phyloP scores from a whole-genome alignment of 2,888 invertebrate genomes.

The Nycteola revayana region DNA sequence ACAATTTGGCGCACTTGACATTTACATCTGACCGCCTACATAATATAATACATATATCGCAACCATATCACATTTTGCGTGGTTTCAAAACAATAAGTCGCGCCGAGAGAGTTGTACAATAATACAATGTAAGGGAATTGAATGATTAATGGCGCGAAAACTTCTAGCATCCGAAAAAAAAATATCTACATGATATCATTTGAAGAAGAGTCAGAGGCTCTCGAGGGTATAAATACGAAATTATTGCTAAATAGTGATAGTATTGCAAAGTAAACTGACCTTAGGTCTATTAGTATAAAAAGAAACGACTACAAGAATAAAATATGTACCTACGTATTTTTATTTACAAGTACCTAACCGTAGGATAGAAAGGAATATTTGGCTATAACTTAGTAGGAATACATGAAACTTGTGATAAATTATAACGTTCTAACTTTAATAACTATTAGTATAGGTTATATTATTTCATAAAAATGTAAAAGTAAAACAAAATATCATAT shows the following conservation, averaged over 20 bases:
- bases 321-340: slow-evolving; percentile 52
- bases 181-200: slow-evolving; percentile 30
- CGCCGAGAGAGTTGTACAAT: slow-evolving; percentile 19
- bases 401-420: slow-evolving; percentile 57
- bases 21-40: no score
- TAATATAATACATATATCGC: slow-evolving; percentile 16
- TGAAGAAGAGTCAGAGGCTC: slow-evolving; percentile 41
- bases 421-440: slow-evolving; percentile 51
- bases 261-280: slow-evolving; percentile 77
- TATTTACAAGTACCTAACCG: slow-evolving; percentile 73
- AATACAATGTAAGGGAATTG: slow-evolving; percentile 39
- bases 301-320: slow-evolving; percentile 75
- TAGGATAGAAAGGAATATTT: slow-evolving; percentile 75
- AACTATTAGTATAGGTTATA: slow-evolving; percentile 38
- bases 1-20: slow-evolving; percentile 21
- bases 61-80: slow-evolving; percentile 20
- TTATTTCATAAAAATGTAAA: slow-evolving; percentile 24
- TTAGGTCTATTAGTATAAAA: slow-evolving; percentile 70
- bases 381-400: slow-evolving; percentile 78
- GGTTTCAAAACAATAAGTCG: slow-evolving; percentile 10
- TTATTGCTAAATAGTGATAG: slow-evolving; percentile 75
- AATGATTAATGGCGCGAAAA: no score
- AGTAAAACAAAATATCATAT: slow-evolving; percentile 12
- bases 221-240: slow-evolving; percentile 59
- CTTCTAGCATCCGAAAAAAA: slow-evolving; percentile 30